Percentiles rank a stretch among this genome's conserved stretches.
Evolutionary conservation across 2,888 invertebrate genomes (phyloP).

Genomic region (Cephus pulcher): DNA sequence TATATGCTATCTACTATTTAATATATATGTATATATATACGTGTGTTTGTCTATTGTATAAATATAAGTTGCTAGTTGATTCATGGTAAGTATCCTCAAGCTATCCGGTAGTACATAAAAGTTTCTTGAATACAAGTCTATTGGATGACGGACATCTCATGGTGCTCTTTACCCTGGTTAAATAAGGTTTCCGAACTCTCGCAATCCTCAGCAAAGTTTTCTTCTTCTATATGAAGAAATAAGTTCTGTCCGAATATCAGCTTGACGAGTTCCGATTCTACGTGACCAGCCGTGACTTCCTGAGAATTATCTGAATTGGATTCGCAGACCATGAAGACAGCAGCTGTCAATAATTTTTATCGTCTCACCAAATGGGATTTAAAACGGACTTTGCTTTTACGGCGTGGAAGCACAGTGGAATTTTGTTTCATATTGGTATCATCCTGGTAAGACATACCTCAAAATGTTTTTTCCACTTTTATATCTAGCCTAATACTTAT

Average conservation of each 20-base stretch:
- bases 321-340: background rate
- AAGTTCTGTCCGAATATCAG: background rate
- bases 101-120: background rate
- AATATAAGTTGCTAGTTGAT: no score
- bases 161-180: background rate
- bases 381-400: background rate
- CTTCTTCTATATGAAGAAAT: background rate
- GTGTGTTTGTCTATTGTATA: no score
- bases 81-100: background rate
- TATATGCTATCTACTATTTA: background rate
- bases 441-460: background rate
- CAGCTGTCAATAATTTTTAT: background rate
- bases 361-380: background rate
- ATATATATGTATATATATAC: no score
- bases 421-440: background rate
- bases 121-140: background rate
- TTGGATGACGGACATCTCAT: background rate
- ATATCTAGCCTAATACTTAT: background rate
- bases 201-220: background rate
- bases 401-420: background rate
- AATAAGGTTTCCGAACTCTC: background rate
- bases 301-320: background rate
- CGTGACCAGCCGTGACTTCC: background rate
- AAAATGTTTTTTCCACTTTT: background rate
- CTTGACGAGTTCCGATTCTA: background rate